These are phyloP conservation scores for Mastomys natalensis DNA, from an alignment of 2,113 vertebrate species.

Conservation along the genomic window DNA sequence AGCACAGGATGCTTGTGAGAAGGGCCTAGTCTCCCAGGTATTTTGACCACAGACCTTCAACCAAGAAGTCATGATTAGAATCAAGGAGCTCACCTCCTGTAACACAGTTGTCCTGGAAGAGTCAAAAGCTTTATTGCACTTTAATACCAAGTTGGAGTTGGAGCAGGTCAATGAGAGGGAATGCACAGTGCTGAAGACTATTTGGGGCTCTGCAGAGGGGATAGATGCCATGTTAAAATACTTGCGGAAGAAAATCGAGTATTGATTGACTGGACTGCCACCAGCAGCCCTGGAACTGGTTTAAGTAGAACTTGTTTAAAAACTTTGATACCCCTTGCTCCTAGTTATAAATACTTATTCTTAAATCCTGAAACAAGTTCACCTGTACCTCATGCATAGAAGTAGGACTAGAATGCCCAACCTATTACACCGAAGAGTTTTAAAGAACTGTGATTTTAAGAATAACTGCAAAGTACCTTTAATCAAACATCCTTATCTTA, in stretches of 20 bases:
- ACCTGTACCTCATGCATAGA: slow-evolving; percentile 75
- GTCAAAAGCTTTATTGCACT: slow-evolving; percentile 96
- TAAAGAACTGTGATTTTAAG: slow-evolving; percentile 87
- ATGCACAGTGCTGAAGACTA: slow-evolving; percentile 95
- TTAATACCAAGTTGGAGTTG: slow-evolving; percentile 91
- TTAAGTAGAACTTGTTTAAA: slow-evolving; percentile 67
- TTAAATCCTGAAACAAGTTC: slow-evolving; percentile 59
- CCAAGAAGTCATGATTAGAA: background rate
- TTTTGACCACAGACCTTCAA: background rate
- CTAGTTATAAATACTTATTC: slow-evolving; percentile 62
- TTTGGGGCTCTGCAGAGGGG: slow-evolving; percentile 97
- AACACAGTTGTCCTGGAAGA: slow-evolving; percentile 91
- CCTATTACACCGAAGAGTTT: slow-evolving; percentile 81
- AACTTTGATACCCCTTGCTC: slow-evolving; percentile 73
- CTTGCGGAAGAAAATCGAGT: slow-evolving; percentile 94
- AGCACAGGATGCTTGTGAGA: background rate
- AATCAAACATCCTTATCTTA: slow-evolving; percentile 76
- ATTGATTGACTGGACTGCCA: slow-evolving; percentile 83
- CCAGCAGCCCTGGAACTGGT: slow-evolving; percentile 80
- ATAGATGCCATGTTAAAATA: slow-evolving; percentile 96
- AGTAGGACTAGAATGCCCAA: slow-evolving; percentile 75
- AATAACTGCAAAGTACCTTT: slow-evolving; percentile 84
- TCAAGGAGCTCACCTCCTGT: background rate
- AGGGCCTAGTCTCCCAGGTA: slow-evolving; percentile 4
- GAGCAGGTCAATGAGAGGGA: slow-evolving; percentile 97